Percentiles rank a stretch among this genome's conserved stretches.
Evolutionary conservation across 2,113 vertebrate genomes (phyloP).

Genomic region (Oxyruncus cristatus): DNA sequence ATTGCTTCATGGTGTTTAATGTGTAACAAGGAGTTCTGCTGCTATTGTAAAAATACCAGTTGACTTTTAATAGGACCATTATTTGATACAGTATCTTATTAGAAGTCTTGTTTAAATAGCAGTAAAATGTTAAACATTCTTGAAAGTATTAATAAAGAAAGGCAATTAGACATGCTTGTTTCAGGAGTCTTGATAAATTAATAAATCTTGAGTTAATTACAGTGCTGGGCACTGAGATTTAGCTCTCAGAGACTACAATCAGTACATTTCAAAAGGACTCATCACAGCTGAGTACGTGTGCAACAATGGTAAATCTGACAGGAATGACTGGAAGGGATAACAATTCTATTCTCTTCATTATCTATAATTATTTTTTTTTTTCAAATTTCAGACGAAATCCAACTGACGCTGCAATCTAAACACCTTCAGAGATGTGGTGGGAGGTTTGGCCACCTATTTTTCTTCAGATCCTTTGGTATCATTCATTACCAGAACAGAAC

Average conservation of each 20-base stretch:
- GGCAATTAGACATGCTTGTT: conserved; percentile 59
- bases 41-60: conserved; percentile 50
- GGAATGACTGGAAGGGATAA: neutral
- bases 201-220: conserved; percentile 63
- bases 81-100: conserved; percentile 67
- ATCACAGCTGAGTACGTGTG: neutral
- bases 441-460: neutral
- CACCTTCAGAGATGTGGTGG: neutral
- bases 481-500: neutral
- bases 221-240: neutral
- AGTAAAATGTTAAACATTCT: conserved; percentile 66
- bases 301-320: neutral
- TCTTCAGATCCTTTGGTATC: neutral
- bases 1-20: neutral
- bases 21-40: conserved; percentile 2
- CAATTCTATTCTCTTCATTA: neutral
- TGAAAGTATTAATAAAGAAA: conserved; percentile 57
- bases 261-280: neutral
- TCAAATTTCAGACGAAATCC: neutral
- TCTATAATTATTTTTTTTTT: neutral
- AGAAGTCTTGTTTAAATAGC: conserved; percentile 62
- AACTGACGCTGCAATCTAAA: neutral
- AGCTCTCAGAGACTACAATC: neutral
- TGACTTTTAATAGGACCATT: conserved; percentile 64
- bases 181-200: conserved; percentile 55